Conservation (phyloP, 2,888 invertebrate species). For the Campaea margaritaria region DNA sequence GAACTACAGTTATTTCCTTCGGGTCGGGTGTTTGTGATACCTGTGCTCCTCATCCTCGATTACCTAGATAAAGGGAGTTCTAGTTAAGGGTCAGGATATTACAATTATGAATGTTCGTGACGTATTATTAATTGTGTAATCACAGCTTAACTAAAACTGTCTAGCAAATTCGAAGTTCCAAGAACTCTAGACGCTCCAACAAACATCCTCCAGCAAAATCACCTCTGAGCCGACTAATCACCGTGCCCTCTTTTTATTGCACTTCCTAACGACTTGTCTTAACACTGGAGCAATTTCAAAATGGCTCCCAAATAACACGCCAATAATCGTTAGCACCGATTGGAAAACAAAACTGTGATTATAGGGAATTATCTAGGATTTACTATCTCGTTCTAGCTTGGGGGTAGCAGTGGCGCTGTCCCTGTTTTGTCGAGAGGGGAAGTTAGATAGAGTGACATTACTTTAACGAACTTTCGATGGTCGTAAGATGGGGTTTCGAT, state of each 20-base stretch:
- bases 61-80: no score
- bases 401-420: constrained; percentile 53
- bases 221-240: constrained; percentile 61
- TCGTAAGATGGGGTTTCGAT: constrained; percentile 59
- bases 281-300: constrained; percentile 83
- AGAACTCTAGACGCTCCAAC: neutral
- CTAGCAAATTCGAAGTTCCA: no score
- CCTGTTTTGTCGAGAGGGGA: constrained; percentile 71
- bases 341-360: constrained; percentile 89
- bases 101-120: no score
- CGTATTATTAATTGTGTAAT: no score
- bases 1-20: no score
- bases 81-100: no score
- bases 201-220: constrained; percentile 27
- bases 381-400: constrained; percentile 58
- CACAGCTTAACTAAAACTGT: no score
- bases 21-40: no score
- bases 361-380: constrained; percentile 79
- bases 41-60: no score
- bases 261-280: constrained; percentile 81
- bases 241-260: constrained; percentile 73
- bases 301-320: constrained; percentile 86
- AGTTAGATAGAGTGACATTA: constrained; percentile 79
- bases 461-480: constrained; percentile 85
- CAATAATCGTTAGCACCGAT: constrained; percentile 88